Base-by-base conservation (phyloP, 2,888 invertebrate genomes). In the Notodromas monacha region DNA sequence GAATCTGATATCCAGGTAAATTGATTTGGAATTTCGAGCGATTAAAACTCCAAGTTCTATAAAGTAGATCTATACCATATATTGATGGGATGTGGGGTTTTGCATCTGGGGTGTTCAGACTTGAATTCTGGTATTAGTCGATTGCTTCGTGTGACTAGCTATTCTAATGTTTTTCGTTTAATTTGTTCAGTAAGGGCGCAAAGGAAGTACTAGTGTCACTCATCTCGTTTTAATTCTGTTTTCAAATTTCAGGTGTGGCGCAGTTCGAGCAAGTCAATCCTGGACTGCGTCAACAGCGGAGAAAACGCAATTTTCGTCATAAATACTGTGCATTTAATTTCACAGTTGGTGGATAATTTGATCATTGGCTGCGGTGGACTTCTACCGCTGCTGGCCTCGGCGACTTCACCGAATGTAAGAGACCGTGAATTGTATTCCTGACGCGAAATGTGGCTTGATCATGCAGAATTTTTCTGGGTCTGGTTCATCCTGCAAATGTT, bases 291-390 rank as follows among this genome's bases (percentile, higher is more conserved):
- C 39, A 92, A 92, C 55, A 77, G 81, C 52, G 72, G 77, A 46
- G 92, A 92, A 52, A 89, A 92, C 51, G 84, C 84, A 14, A 81
- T 99, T 41, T 99, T 96, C 52, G 92, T 99, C 34, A 86, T 92
- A 36, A 99, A 99, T 53, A 86, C 92, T 3, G 89, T 96, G 29
- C 96, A 99, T 54, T 60, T 99, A 45, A 86, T 99, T 48, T 92
- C 92, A 10, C 96, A 99, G 54, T 57, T 99, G 39, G 81, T 89
- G 0, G 96, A 99, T 54, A 96, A 89, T 55, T 62, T 99, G 39
- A 89, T 96, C 43, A 96, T 96, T 41, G 92, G 96, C 14, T 86
- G 86, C 46, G 92, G 92, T 8, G 92, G 96, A 11, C 57, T 99
- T 29, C 55, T 99, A 42, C 96, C 96, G 1, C 56, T 99, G 21